phyloP scores from a whole-genome alignment of 2,113 vertebrate genomes.

The Syrrhaptes paradoxus region DNA sequence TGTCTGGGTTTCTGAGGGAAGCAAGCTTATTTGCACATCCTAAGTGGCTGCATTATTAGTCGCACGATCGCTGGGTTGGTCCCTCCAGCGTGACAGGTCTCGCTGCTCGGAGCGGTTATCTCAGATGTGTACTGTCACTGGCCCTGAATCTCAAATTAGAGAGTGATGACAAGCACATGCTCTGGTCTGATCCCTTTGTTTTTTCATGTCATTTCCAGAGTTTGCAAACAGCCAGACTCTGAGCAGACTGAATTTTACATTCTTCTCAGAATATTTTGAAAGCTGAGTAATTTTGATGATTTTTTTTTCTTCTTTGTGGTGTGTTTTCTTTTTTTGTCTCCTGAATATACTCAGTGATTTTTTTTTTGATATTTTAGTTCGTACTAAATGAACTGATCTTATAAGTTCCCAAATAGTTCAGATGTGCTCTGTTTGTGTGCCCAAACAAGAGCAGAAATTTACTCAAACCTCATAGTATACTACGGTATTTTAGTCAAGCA shows the following conservation, averaged over 20 bases:
- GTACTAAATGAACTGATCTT: neutral
- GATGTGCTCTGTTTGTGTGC: neutral
- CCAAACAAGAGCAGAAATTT: neutral
- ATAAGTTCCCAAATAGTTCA: neutral
- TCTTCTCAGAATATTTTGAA: neutral
- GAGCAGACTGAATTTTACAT: neutral
- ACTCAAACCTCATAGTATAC: neutral
- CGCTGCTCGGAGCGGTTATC: neutral
- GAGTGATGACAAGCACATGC: neutral
- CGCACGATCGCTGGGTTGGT: neutral
- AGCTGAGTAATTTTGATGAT: neutral
- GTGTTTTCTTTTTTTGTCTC: neutral
- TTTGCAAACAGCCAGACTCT: neutral
- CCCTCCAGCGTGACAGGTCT: neutral
- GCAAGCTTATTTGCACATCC: neutral
- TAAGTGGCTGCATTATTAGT: neutral
- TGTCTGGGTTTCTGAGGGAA: neutral
- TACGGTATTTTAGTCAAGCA: neutral
- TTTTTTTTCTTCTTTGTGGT: no score
- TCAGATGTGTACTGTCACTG: neutral
- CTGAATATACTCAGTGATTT: neutral
- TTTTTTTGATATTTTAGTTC: neutral
- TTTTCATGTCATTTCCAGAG: neutral
- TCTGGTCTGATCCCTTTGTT: neutral
- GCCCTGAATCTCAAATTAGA: neutral